A percentile compares a stretch with the other conserved stretches of the same genome.
phyloP scores from a whole-genome alignment of 2,113 vertebrate species.

The Calypte anna region DNA sequence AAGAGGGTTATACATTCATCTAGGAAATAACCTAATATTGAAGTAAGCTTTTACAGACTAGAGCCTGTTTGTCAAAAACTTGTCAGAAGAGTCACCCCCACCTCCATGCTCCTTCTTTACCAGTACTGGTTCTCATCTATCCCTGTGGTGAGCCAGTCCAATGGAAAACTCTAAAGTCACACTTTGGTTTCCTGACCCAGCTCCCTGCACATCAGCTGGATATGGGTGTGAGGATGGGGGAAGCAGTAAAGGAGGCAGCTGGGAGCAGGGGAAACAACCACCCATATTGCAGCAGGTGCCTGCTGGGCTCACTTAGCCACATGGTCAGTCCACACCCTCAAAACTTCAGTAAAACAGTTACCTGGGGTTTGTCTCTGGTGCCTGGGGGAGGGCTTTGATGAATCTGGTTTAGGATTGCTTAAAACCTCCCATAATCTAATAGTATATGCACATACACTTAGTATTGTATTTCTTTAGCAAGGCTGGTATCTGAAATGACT shows the following conservation, averaged over 20 bases:
- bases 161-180: not conserved
- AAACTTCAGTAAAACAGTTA: not conserved
- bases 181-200: not conserved
- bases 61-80: not conserved
- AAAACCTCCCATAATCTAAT: not conserved
- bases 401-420: not conserved
- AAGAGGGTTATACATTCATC: not conserved
- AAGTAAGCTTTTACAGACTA: not conserved
- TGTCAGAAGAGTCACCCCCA: not conserved
- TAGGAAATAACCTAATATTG: not conserved
- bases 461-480: not conserved
- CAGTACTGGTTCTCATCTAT: not conserved
- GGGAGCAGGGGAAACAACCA: not conserved
- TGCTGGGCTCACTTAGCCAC: not conserved
- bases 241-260: not conserved
- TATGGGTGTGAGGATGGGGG: fast-evolving
- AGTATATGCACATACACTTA: not conserved
- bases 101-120: not conserved
- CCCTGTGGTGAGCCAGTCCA: not conserved
- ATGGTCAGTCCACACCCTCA: not conserved
- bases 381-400: not conserved
- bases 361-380: not conserved
- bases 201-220: not conserved
- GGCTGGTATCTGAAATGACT: not conserved
- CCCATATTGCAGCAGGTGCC: not conserved